Evolutionary conservation across 2,797 vertebrate species (phyloP).

Genomic region (Sebastes taczanowskii): DNA sequence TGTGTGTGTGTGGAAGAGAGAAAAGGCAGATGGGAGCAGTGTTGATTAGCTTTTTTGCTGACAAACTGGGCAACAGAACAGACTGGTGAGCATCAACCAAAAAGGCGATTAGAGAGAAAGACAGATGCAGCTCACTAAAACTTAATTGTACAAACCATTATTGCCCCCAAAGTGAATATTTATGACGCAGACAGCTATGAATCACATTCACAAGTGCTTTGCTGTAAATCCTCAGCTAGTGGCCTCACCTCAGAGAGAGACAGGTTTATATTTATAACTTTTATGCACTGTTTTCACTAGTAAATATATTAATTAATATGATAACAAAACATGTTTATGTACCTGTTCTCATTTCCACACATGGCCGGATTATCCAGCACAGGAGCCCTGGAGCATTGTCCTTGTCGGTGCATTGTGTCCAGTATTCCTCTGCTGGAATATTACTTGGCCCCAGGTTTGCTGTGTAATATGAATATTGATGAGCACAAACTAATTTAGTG

Average conservation of each 20-base stretch:
- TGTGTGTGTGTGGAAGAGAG: background rate
- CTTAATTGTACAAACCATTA: background rate
- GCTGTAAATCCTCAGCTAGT: background rate
- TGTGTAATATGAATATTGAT: background rate
- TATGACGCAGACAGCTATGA: background rate
- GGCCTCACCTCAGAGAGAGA: background rate
- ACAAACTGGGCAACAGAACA: background rate
- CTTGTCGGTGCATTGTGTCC: background rate
- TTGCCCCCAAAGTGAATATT: background rate
- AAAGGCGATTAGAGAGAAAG: background rate
- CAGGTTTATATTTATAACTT: background rate
- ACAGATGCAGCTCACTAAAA: background rate
- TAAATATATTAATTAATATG: too few species aligned
- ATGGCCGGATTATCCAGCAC: too few species aligned
- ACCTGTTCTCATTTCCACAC: too few species aligned
- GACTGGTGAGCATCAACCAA: background rate
- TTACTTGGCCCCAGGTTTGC: background rate
- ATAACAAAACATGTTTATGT: background rate
- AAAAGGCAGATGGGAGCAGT: background rate
- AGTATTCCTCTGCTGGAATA: background rate
- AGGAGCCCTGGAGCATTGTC: too few species aligned
- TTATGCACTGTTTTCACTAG: background rate
- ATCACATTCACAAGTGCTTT: background rate
- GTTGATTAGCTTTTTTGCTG: conserved; percentile 4
- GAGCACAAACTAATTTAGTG: background rate